phyloP scores from a whole-genome alignment of 2,888 invertebrate genomes.

The Ormyrus thymus region DNA sequence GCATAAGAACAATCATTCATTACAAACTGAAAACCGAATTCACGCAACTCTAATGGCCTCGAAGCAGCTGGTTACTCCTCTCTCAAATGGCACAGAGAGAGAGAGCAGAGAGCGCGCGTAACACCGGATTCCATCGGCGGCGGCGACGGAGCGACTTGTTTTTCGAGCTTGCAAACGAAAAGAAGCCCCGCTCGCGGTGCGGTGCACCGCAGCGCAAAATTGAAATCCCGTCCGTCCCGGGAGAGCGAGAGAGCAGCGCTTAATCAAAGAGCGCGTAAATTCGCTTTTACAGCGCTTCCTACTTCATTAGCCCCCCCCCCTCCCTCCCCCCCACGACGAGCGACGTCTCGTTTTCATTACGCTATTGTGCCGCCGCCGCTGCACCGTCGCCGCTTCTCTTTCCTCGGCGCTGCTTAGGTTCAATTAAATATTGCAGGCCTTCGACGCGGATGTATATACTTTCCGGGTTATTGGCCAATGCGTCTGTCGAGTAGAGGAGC shows the following conservation, averaged over 20 bases:
- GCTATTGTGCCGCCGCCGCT: not conserved
- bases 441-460: conserved; percentile 22
- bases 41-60: no score
- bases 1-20: no score
- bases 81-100: no score
- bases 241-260: conserved; percentile 24
- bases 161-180: no score
- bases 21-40: no score
- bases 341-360: conserved; percentile 28
- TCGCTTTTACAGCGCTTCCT: conserved; percentile 53
- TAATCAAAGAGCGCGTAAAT: conserved; percentile 55
- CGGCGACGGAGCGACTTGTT: no score
- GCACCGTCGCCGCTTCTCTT: not conserved
- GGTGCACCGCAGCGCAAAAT: conserved; percentile 50
- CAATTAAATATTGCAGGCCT: conserved; percentile 46
- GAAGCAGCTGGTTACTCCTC: no score
- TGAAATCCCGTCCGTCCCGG: conserved; percentile 27
- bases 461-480: conserved; percentile 50
- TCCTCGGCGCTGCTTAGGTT: not conserved
- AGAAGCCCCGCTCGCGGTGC: not conserved
- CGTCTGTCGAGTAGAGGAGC: not conserved
- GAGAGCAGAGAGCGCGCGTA: no score
- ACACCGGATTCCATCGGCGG: no score
- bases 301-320: conserved; percentile 42
- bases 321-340: not conserved